Conservation (phyloP, 2,888 invertebrate species). For the Idaea aversata region DNA sequence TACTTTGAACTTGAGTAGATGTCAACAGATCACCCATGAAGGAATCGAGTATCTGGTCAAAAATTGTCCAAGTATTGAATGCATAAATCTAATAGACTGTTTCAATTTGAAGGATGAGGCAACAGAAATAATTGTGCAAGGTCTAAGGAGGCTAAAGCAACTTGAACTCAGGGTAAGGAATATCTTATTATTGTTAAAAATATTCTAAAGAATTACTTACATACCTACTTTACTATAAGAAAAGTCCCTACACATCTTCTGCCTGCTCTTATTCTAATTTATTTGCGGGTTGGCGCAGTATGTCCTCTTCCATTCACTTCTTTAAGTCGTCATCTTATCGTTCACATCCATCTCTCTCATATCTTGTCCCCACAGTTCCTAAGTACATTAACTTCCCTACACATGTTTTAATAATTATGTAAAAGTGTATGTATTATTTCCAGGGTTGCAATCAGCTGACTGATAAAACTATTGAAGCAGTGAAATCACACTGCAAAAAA, state of each 20-base stretch:
- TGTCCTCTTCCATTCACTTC: no score
- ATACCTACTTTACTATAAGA: background rate
- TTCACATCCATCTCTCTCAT: no score
- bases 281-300: no score
- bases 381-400: no score
- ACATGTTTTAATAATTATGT: no score
- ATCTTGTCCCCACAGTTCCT: no score
- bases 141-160: constrained; percentile 73
- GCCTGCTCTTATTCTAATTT: no score
- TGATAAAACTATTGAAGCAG: constrained; percentile 75
- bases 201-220: background rate
- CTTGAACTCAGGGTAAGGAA: constrained; percentile 79
- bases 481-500: constrained; percentile 70
- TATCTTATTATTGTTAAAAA: constrained; percentile 7
- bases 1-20: constrained; percentile 82
- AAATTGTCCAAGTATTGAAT: constrained; percentile 86
- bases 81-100: constrained; percentile 84
- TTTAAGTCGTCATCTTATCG: no score
- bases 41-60: constrained; percentile 83
- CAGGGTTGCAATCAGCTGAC: constrained; percentile 83
- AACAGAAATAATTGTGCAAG: constrained; percentile 57
- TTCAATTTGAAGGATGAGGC: constrained; percentile 84
- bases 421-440: constrained; percentile 31
- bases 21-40: constrained; percentile 84
- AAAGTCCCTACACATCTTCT: background rate